Base-by-base conservation (phyloP, 2,888 invertebrate genomes). In the Drosophila imparisetae region DNA sequence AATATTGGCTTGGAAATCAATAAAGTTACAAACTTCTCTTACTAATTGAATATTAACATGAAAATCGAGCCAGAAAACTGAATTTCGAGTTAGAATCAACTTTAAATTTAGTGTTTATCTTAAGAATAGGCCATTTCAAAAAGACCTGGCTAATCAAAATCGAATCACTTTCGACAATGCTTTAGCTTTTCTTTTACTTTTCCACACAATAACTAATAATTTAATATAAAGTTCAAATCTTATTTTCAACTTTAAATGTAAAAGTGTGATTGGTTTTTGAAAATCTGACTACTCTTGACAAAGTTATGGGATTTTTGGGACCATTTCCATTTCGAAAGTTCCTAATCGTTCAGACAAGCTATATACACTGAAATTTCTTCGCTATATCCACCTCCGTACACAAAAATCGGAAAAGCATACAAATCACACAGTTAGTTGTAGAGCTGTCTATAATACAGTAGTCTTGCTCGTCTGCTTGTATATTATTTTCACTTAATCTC, bases 351-450 rank as follows among this genome's bases (percentile, higher is more conserved):
- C n/a, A 40, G n/a, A 5, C 4, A 10, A n/a, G 5, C n/a, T n/a
- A n/a, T 10, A 40, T n/a, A 4, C 4, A 1, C 40, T 10, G 18
- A 11, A 11, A 11, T 5, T n/a, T 40, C 40, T 40, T 10, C 5
- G 11, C 5, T 2, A 40, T 2, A 6, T 40, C n/a, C 11, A n/a
- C 2, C 11, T 11, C 0, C 11, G 0, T 2, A 6, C 11, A 11
- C 21, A 3, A 42, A 21, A 13, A 21, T 42, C 13, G 7, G 13
- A 13, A 13, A 13, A 45, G 4, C 21, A n/a, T 11, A 1, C n/a
- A 40, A 0, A 36, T 1, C 10, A 10, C 21, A 13, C 1, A 1
- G 29, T 27, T 27, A 27, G 27, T 1, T 13, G 42, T 13, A 13
- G 13, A 21, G 3, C 21, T 21, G 11, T n/a, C n/a, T n/a, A n/a